Evolutionary conservation across 1,140 invertebrate species (phyloP).

Genomic region (Brachionus angularis): DNA sequence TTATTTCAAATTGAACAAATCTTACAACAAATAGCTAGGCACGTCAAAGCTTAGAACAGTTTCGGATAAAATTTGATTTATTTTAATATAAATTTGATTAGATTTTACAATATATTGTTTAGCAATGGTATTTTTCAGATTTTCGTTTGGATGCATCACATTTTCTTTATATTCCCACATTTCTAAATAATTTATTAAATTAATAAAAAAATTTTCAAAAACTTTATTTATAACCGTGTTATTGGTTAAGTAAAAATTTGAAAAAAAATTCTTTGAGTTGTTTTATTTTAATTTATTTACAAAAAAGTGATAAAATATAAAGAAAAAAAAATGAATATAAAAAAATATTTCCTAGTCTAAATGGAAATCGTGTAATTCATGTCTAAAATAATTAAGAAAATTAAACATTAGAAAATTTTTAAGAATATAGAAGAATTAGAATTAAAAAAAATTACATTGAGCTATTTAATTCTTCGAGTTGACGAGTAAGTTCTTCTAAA

Average conservation of each 20-base stretch:
- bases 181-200: neutral
- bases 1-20: conserved; percentile 19
- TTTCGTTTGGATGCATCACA: neutral
- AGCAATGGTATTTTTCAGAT: conserved; percentile 31
- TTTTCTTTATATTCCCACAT: conserved; percentile 38
- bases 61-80: conserved; percentile 28
- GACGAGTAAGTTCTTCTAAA: conserved; percentile 30
- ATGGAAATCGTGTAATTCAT: conserved; percentile 34
- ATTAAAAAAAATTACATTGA: conserved; percentile 30
- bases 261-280: neutral
- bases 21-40: conserved; percentile 37
- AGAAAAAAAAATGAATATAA: neutral
- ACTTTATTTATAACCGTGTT: conserved; percentile 6
- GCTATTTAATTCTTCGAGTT: conserved; percentile 37
- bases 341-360: neutral
- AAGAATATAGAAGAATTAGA: neutral
- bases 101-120: conserved; percentile 20
- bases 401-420: too few species aligned
- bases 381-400: too few species aligned
- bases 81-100: neutral
- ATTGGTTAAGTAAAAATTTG: too few species aligned
- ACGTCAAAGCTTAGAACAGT: conserved; percentile 24
- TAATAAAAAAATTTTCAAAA: neutral
- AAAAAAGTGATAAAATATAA: neutral
- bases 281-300: neutral